A percentile compares a stretch with the other conserved stretches of the same genome.
Conservation (phyloP, 2,888 invertebrate genomes). For the Agrochola lota region DNA sequence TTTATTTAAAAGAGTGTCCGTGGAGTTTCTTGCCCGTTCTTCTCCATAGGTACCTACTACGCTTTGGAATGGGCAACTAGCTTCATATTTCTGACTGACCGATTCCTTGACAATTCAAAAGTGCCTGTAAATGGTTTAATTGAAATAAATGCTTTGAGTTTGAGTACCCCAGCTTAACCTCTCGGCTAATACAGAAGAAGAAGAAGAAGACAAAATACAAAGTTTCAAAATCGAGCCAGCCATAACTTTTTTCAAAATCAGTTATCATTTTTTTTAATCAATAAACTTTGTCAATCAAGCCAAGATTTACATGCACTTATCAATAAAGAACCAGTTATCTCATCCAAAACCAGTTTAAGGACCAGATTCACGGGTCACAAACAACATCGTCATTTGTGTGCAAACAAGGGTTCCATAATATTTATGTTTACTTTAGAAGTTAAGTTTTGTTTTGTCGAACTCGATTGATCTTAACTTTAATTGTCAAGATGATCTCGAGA, state of each 20-base stretch:
- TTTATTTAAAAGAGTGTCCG: too few species aligned
- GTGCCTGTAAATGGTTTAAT: too few species aligned
- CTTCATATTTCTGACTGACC: too few species aligned
- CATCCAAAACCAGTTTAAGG: conserved; percentile 20
- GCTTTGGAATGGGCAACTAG: too few species aligned
- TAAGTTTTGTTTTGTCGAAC: conserved; percentile 31
- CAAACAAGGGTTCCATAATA: conserved; percentile 37
- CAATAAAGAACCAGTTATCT: conserved; percentile 22
- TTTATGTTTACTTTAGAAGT: conserved; percentile 26
- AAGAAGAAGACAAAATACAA: too few species aligned
- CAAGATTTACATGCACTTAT: conserved; percentile 3
- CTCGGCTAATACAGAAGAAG: too few species aligned
- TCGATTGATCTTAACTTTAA: conserved; percentile 31
- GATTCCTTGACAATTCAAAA: too few species aligned
- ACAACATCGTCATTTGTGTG: not conserved
- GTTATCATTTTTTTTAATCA: not conserved
- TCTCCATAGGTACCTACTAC: too few species aligned
- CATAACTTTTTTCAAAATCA: not conserved
- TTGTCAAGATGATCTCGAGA: conserved; percentile 43
- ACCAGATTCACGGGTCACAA: conserved; percentile 6
- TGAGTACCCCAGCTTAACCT: too few species aligned
- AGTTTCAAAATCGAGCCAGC: too few species aligned
- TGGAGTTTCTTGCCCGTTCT: too few species aligned
- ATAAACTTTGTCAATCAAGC: not conserved
- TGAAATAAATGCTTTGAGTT: too few species aligned